Base-by-base conservation (phyloP, 2,797 vertebrate species). In the Scleropages formosus region DNA sequence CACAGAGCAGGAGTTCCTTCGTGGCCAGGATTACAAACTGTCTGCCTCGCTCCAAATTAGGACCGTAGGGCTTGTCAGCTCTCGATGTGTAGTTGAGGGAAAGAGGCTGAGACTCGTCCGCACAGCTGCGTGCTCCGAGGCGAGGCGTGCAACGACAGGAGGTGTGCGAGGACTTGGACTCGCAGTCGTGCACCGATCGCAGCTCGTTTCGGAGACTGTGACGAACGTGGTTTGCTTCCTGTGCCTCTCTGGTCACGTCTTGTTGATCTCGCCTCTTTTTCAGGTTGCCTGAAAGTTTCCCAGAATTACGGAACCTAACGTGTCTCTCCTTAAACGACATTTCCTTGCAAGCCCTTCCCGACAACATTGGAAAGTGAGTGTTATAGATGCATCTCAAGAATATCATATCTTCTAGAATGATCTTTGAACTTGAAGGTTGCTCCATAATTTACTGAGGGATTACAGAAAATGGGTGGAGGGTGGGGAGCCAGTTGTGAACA, bases 241-340 rank as follows among this genome's bases (percentile, higher is more conserved):
- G 9, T 8, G 10, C 4, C 10, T 3, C 22, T 58, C 13, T 60
- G 4, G 6, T 12, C 39, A 8, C 53, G 22, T 72, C 31, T 22
- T 15, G 26, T 24, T n/a, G 6, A 12, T 59, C 8, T 78, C 18
- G 78, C 53, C 78, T 87, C 1, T 86, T 82, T 85, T 81, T 83
- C 78, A 99, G 98, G 88, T 94, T 99, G 87, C 98, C 98, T 0
- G 95, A 95, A 86, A 98, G 92, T 86, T 99, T 99, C 89, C 92
- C 95, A 59, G 95, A 98, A 83, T 89, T 99, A 77, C 91, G 91
- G 85, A 98, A 95, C 86, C 90, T 99, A 85, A 97, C 96, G 0
- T 97, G 95, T 91, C 96, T 99, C 88, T 98, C 98, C 86, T 95
- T 98, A 89, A 99, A 99, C 87, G 98, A 99, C 88, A 96, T 99